A percentile compares a stretch with the other conserved stretches of the same genome.
These are phyloP conservation scores for Sakesphorus luctuosus DNA, from an alignment of 2,113 vertebrate species.

Conservation along the genomic window DNA sequence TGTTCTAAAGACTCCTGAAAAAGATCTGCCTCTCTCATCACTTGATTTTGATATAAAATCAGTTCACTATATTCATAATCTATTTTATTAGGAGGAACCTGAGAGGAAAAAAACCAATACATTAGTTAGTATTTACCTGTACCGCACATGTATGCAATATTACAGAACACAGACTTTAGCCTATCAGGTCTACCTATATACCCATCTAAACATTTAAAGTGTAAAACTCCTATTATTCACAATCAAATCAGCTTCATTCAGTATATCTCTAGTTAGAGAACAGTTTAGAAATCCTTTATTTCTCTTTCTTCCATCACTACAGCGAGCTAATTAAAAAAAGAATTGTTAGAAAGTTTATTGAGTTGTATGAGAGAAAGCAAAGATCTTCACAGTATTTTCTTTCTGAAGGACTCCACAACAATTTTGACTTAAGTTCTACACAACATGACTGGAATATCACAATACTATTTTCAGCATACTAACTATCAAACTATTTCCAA, in stretches of 20 bases:
- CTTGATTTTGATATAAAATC: conserved; percentile 82
- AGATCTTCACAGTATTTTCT: not conserved
- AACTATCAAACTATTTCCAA: not conserved
- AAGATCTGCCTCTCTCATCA: conserved; percentile 82
- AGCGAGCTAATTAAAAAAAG: not conserved
- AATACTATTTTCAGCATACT: not conserved
- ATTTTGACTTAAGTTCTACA: not conserved
- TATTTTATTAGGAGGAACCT: conserved; percentile 81
- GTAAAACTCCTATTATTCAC: not conserved
- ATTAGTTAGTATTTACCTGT: not conserved
- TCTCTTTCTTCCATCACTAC: not conserved
- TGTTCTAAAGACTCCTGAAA: conserved; percentile 82
- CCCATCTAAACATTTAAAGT: not conserved
- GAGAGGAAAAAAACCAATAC: not conserved
- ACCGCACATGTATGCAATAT: not conserved
- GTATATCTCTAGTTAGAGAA: not conserved
- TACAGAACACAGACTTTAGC: not conserved
- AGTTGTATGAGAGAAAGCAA: not conserved
- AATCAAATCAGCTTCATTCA: not conserved
- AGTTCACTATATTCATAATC: conserved; percentile 84
- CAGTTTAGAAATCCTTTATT: not conserved
- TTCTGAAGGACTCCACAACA: not conserved
- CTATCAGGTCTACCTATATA: not conserved
- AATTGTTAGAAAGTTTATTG: not conserved
- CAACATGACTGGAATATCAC: not conserved